Conservation (phyloP, 1,140 invertebrate species). For the Laodelphax striatellus region DNA sequence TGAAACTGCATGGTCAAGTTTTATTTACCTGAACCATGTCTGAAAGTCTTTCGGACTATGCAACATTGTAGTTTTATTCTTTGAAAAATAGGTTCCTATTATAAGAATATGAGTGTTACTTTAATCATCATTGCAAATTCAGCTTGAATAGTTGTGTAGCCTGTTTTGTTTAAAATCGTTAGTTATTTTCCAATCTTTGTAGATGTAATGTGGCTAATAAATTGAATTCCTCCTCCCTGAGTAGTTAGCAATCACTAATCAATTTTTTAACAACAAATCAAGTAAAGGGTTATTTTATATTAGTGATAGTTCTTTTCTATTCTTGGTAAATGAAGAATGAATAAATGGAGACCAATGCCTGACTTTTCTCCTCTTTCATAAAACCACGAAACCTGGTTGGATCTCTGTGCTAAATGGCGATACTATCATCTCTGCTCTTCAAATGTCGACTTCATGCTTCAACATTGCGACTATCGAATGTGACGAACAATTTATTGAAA, state of each 20-base stretch:
- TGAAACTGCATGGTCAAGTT: too few species aligned
- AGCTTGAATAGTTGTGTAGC: too few species aligned
- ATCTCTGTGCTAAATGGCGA: background rate
- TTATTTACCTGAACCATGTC: too few species aligned
- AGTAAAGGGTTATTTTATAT: background rate
- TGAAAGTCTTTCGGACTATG: too few species aligned
- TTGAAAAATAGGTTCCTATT: too few species aligned
- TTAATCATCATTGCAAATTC: too few species aligned
- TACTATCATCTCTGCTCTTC: background rate
- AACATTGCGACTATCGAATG: background rate
- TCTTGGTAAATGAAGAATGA: background rate
- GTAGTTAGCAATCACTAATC: background rate
- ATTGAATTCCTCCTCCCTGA: background rate
- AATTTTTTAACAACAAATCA: background rate
- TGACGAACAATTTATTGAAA: background rate
- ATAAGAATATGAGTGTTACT: too few species aligned
- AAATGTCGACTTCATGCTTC: background rate
- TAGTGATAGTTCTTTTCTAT: constrained; percentile 3
- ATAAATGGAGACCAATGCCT: background rate
- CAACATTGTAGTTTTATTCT: too few species aligned
- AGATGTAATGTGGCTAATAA: too few species aligned
- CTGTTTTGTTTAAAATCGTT: too few species aligned
- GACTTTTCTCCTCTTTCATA: constrained; percentile 1
- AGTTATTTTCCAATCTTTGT: too few species aligned
- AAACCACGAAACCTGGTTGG: background rate